A percentile compares a stretch with the other conserved stretches of the same genome.
These are phyloP conservation scores for Acrossocheilus fasciatus DNA, from an alignment of 2,797 vertebrate genomes.

Conservation along the genomic window DNA sequence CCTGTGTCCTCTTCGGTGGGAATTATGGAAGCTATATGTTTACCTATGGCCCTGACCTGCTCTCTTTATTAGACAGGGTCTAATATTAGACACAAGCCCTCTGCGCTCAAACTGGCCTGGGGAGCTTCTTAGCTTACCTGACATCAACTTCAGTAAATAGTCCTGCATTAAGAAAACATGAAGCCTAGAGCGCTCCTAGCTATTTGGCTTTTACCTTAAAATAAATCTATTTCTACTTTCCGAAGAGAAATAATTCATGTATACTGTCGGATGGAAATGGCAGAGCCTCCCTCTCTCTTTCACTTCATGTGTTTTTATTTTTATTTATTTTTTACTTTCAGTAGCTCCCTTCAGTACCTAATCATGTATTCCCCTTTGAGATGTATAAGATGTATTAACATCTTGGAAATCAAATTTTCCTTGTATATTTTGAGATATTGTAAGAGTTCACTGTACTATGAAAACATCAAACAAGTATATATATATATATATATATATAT, in stretches of 20 bases:
- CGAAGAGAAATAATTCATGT: conserved; percentile 66
- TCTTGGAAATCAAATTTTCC: not conserved
- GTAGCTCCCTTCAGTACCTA: not conserved
- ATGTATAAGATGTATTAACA: not conserved
- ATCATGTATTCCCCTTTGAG: not conserved
- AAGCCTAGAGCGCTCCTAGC: conserved; percentile 59
- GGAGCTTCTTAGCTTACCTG: conserved; percentile 41
- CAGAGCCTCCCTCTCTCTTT: conserved; percentile 17
- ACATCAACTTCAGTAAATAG: conserved; percentile 49
- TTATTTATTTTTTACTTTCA: not conserved
- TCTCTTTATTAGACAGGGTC: conserved; percentile 50
- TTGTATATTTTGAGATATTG: not conserved
- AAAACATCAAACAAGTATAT: not conserved
- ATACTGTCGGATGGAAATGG: conserved; percentile 23
- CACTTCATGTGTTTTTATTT: conserved; percentile 50
- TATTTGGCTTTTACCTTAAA: conserved; percentile 59
- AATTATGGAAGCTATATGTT: conserved; percentile 48
- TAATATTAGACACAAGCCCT: conserved; percentile 43
- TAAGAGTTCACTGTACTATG: not conserved
- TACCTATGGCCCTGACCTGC: conserved; percentile 28
- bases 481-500: too few species aligned
- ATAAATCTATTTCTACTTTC: conserved; percentile 56
- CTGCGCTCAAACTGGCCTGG: conserved; percentile 17
- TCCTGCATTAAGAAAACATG: conserved; percentile 62
- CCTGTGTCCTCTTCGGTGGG: conserved; percentile 28